Conservation (phyloP, 2,888 invertebrate genomes). For the Alloscopus bannaensis region DNA sequence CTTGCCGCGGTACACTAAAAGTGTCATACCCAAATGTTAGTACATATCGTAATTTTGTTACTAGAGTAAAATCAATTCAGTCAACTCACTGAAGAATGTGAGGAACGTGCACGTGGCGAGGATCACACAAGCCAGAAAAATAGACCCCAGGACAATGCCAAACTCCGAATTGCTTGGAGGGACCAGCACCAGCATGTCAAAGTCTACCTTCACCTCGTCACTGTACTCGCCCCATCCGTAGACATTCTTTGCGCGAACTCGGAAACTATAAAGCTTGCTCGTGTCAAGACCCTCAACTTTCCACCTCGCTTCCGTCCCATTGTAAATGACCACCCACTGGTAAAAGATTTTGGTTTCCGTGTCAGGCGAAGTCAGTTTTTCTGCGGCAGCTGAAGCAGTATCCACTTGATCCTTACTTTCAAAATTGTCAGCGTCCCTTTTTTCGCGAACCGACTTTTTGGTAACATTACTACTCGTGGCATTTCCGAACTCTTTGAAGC, state of each 20-base stretch:
- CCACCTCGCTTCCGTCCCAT: conserved; percentile 89
- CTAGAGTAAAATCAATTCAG: conserved; percentile 4
- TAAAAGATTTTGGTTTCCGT: background rate
- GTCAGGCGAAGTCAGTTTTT: conserved; percentile 59
- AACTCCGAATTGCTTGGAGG: conserved; percentile 77
- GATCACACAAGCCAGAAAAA: conserved; percentile 78
- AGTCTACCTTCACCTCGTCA: conserved; percentile 80
- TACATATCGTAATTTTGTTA: conserved; percentile 2
- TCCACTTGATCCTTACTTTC: conserved; percentile 19
- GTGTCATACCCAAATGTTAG: conserved; percentile 26
- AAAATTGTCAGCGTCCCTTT: background rate
- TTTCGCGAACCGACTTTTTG: no score
- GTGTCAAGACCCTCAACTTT: conserved; percentile 82
- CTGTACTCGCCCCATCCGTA: conserved; percentile 91
- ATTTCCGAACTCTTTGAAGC: conserved; percentile 16
- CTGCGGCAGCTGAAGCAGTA: conserved; percentile 42
- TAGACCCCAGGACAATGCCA: conserved; percentile 80
- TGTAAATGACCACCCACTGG: conserved; percentile 82
- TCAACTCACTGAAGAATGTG: conserved; percentile 46
- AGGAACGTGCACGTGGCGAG: conserved; percentile 64
- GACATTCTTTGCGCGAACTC: conserved; percentile 86
- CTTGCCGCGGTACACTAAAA: conserved; percentile 81
- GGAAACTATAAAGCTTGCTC: conserved; percentile 82
- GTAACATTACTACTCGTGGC: no score
- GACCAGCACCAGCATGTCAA: conserved; percentile 77